A percentile compares a stretch with the other conserved stretches of the same genome.
These are phyloP conservation scores for Lasioglossum marginatum DNA, from an alignment of 2,888 invertebrate genomes.

Conservation along the genomic window DNA sequence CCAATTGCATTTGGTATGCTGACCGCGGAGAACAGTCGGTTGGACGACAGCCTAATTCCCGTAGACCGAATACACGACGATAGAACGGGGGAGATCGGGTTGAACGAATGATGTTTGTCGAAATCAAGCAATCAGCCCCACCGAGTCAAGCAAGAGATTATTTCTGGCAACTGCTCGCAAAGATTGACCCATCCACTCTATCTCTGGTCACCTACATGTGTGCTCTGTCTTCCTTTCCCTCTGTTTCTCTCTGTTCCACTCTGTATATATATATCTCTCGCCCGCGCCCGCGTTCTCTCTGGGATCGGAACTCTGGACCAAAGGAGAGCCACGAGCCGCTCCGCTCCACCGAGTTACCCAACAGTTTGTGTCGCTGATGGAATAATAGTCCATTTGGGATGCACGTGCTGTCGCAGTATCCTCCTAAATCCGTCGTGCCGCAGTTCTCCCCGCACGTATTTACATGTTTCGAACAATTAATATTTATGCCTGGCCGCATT, in stretches of 20 bases:
- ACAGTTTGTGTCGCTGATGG: constrained; percentile 83
- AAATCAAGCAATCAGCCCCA: constrained; percentile 81
- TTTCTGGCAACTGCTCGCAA: constrained; percentile 75
- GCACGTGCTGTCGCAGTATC: constrained; percentile 80
- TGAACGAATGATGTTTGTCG: constrained; percentile 77
- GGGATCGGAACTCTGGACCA: constrained; percentile 37
- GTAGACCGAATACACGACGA: constrained; percentile 54
- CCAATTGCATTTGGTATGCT: constrained; percentile 78
- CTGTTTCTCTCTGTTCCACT: background rate
- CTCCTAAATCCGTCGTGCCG: constrained; percentile 55
- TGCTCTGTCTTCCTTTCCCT: background rate
- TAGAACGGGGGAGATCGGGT: constrained; percentile 52
- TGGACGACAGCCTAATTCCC: constrained; percentile 79
- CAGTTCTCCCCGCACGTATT: constrained; percentile 76
- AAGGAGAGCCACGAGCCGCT: constrained; percentile 65
- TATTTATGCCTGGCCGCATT: constrained; percentile 79
- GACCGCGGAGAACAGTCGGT: constrained; percentile 68
- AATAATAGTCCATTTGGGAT: constrained; percentile 84
- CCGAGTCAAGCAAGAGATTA: constrained; percentile 72
- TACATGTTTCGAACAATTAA: constrained; percentile 83
- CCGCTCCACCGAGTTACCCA: constrained; percentile 79
- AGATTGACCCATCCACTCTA: constrained; percentile 72
- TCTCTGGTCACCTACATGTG: constrained; percentile 28
- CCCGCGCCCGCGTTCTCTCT: background rate
- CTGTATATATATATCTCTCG: background rate